A percentile compares a stretch with the other conserved stretches of the same genome.
Conservation (phyloP, 2,113 vertebrate species). For the Sinocyclocheilus anshuiensis region DNA sequence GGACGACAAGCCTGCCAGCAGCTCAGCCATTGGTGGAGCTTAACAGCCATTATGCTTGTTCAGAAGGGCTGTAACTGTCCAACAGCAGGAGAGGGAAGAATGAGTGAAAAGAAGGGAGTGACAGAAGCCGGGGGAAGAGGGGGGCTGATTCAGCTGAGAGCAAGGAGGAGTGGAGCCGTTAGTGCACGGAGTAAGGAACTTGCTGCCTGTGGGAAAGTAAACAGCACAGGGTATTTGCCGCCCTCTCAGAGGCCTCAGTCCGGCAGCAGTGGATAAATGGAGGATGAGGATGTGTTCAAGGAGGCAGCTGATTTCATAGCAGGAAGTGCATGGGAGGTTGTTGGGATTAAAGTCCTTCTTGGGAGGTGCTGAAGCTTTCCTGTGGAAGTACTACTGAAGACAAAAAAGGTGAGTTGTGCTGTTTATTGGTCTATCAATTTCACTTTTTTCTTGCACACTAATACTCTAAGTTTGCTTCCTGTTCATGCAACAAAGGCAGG, state of each 20-base stretch:
- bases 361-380: conserved; percentile 67
- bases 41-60: conserved; percentile 52
- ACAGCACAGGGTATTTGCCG: conserved; percentile 63
- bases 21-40: conserved; percentile 62
- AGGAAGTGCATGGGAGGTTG: conserved; percentile 62
- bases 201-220: conserved; percentile 76
- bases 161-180: conserved; percentile 49
- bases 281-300: conserved; percentile 56
- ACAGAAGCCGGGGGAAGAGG: conserved; percentile 48
- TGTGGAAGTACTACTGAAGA: conserved; percentile 64
- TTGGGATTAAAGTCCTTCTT: conserved; percentile 66
- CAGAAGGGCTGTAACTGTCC: conserved; percentile 61
- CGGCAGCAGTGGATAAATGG: conserved; percentile 47
- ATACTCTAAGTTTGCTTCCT: conserved; percentile 50
- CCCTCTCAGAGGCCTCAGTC: conserved; percentile 57
- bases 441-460: neutral
- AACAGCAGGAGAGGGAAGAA: conserved; percentile 61
- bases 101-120: conserved; percentile 38
- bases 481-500: conserved; percentile 66
- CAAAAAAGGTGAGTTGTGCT: conserved; percentile 70
- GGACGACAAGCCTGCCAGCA: conserved; percentile 6
- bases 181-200: conserved; percentile 62
- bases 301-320: conserved; percentile 58
- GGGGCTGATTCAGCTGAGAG: conserved; percentile 60
- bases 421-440: conserved; percentile 50